phyloP scores from a whole-genome alignment of 1,140 invertebrate genomes.

The Penaeus japonicus region DNA sequence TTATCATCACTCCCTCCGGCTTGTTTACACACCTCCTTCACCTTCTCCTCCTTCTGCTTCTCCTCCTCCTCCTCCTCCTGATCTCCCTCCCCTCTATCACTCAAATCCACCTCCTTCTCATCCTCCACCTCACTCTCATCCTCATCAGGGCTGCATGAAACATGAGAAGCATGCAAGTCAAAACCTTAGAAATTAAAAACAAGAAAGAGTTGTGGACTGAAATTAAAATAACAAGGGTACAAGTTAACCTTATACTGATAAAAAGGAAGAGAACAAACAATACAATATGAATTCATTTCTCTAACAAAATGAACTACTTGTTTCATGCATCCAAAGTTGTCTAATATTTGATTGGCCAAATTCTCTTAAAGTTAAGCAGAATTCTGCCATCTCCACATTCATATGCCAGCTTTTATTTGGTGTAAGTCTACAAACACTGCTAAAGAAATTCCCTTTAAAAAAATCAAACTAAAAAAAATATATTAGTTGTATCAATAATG shows the following conservation, averaged over 20 bases:
- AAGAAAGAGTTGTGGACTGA: neutral
- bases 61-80: slow-evolving; percentile 25
- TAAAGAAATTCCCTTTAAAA: too few relatives aligned
- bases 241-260: neutral
- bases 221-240: neutral
- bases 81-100: slow-evolving; percentile 25
- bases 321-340: slow-evolving; percentile 27
- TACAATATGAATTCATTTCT: too few relatives aligned
- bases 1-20: neutral
- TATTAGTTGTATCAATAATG: too few relatives aligned
- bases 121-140: slow-evolving; percentile 35
- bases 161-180: slow-evolving; percentile 25
- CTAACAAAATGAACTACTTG: slow-evolving; percentile 15
- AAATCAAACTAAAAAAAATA: too few relatives aligned
- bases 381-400: too few relatives aligned
- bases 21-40: neutral
- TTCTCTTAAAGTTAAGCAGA: too few relatives aligned
- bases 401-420: too few relatives aligned
- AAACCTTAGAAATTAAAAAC: neutral
- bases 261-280: slow-evolving; percentile 11
- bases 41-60: neutral
- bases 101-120: slow-evolving; percentile 34
- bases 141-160: slow-evolving; percentile 57
- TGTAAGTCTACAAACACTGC: too few relatives aligned
- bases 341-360: neutral